Evolutionary conservation across 2,113 vertebrate species (phyloP), one percentile per base, ranked within the genome.

Genomic region (Onychorhynchus coronatus): DNA sequence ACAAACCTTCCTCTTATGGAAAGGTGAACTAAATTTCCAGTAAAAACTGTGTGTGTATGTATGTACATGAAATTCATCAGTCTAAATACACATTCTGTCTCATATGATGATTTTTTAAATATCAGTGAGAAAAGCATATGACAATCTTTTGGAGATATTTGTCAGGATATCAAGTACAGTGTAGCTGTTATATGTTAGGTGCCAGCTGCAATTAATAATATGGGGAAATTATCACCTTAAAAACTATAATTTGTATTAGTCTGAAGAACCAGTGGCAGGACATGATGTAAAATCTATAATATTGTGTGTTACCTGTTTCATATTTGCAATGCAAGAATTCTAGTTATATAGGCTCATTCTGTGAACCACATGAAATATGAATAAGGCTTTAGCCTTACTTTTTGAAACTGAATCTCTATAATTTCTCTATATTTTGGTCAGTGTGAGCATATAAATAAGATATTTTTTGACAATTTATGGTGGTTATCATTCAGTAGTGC

Each of bases 311-410:
- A 52, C 41, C 20, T 14, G n/a, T 20, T 59, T 81, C 22, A 12
- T 25, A 20, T 63, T n/a, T 78, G 12, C n/a, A 37, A 4, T n/a
- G 7, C 19, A 56, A 63, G 17, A 62, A 17, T 66, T 89, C 58
- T 14, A 27, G 14, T 66, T 49, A 9, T 23, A 11, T 16, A 41
- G 19, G 20, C 30, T 44, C 20, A 27, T 49, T 87, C 49, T 41
- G 1, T 49, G 14, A 68, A 41, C 24, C 8, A 25, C n/a, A 13
- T 68, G 33, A 86, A 18, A 49, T 68, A 1, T 0, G 2, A 23
- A 7, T 63, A 39, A 77, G 59, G 41, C 37, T 53, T 58, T 41
- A 56, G 35, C 30, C 17, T 50, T 31, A 11, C 33, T 46, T 72
- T 12, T 25, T 12, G 28, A 56, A 83, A 73, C 9, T 11, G 1